A percentile compares a stretch with the other conserved stretches of the same genome.
Conservation (phyloP, 1,140 invertebrate species). For the Drosophila santomea region DNA sequence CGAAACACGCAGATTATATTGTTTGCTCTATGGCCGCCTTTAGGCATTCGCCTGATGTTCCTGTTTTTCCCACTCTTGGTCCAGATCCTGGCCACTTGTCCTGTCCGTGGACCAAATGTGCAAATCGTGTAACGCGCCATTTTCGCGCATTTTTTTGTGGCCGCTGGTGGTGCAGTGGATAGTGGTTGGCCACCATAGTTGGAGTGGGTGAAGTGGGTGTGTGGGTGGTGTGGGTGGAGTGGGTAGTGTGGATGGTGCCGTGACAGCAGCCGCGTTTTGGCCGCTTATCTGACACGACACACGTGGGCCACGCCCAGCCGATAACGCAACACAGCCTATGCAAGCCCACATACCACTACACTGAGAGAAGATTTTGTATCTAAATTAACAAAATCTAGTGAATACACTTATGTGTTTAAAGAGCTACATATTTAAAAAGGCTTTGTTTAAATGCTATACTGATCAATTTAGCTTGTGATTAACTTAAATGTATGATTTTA, state of each 20-base stretch:
- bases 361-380: neutral
- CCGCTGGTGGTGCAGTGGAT: conserved; percentile 17
- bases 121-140: conserved; percentile 61
- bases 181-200: conserved; percentile 15
- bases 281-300: conserved; percentile 70
- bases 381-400: no score
- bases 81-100: conserved; percentile 6
- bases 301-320: conserved; percentile 37
- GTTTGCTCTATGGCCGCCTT: conserved; percentile 74
- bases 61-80: neutral
- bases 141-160: conserved; percentile 32
- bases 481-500: no score
- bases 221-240: conserved; percentile 25
- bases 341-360: neutral
- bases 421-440: no score
- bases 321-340: conserved; percentile 46
- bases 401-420: no score
- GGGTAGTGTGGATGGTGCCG: conserved; percentile 21
- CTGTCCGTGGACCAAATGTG: conserved; percentile 50
- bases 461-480: no score
- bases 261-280: conserved; percentile 59
- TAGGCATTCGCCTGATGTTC: conserved; percentile 59
- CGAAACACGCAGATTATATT: conserved; percentile 75
- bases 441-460: no score
- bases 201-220: neutral